These are phyloP conservation scores for Brachionus koreanus DNA, from an alignment of 1,140 invertebrate genomes.

Conservation along the genomic window DNA sequence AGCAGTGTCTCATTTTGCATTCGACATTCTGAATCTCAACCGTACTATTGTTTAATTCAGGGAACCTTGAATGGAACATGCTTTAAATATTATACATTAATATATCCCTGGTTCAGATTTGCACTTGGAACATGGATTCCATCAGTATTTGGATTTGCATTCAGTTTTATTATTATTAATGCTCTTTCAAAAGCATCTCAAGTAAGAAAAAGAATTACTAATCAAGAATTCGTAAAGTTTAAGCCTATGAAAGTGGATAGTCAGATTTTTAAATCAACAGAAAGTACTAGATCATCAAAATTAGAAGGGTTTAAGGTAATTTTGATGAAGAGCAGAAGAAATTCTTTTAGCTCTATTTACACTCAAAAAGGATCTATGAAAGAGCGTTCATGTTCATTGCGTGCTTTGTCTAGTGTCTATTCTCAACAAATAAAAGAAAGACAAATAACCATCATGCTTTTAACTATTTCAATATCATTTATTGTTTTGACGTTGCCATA, in stretches of 20 bases:
- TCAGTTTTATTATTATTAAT: neutral
- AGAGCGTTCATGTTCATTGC: neutral
- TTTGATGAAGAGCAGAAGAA: neutral
- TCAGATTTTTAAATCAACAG: neutral
- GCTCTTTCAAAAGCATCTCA: neutral
- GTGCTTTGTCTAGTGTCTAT: neutral
- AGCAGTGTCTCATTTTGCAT: conserved; percentile 7
- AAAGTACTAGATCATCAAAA: neutral
- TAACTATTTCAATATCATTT: conserved; percentile 35
- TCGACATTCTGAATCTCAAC: neutral
- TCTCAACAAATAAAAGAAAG: neutral
- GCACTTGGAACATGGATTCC: conserved; percentile 28
- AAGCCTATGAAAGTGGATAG: neutral
- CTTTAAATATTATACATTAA: conserved; percentile 6
- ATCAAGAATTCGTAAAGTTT: neutral
- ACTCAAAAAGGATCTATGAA: neutral
- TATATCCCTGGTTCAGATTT: conserved; percentile 9
- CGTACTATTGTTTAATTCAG: conserved; percentile 16
- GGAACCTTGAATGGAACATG: conserved; percentile 17
- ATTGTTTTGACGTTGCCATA: conserved; percentile 27
- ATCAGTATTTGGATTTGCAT: neutral
- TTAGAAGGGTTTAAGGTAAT: neutral
- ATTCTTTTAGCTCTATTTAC: neutral
- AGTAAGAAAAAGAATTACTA: neutral
- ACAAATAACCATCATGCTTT: conserved; percentile 34